phyloP scores from a whole-genome alignment of 2,797 vertebrate species.

The Chiloscyllium punctatum region DNA sequence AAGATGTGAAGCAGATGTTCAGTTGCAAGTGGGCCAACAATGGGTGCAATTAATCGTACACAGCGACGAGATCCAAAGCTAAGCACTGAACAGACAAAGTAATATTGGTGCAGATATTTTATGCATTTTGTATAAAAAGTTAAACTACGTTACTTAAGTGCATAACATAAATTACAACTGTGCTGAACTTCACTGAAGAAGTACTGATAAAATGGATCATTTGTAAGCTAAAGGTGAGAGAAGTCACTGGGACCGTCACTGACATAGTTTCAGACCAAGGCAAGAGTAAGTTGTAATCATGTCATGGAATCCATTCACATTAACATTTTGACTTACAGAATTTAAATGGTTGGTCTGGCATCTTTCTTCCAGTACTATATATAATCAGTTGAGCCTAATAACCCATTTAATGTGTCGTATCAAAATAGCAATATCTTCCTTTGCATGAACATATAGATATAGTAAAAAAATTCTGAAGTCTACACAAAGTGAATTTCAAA shows the following conservation, averaged over 20 bases:
- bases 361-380: neutral
- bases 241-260: neutral
- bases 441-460: too few species aligned
- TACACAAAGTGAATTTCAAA: neutral
- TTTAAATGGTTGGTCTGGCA: neutral
- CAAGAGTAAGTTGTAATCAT: neutral
- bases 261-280: neutral
- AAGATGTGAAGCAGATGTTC: conserved; percentile 31
- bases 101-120: neutral
- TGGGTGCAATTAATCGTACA: conserved; percentile 21
- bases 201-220: neutral
- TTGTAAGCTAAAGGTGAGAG: neutral
- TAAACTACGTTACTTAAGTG: neutral
- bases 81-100: neutral
- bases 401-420: neutral
- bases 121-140: neutral
- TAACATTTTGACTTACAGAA: neutral
- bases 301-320: neutral
- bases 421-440: neutral
- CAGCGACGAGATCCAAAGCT: neutral
- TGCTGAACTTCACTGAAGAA: neutral
- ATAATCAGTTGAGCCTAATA: neutral
- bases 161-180: neutral
- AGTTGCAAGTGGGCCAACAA: neutral
- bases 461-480: neutral